Base-by-base conservation (phyloP, 2,888 invertebrate species). In the Icerya purchasi region DNA sequence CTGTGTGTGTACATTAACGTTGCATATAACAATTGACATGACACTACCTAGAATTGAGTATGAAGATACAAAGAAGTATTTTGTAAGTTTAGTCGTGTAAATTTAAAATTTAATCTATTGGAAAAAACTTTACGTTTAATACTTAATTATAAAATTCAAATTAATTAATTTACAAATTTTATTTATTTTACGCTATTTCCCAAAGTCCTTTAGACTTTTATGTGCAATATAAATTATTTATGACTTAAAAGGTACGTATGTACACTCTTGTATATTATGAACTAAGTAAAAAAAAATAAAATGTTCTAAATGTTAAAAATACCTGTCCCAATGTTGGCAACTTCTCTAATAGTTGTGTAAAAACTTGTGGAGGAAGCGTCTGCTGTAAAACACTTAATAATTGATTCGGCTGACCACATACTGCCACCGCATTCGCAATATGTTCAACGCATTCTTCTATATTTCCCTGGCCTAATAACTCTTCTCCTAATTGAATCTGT, bases 391-490 rank as follows among this genome's bases (percentile, higher is more conserved):
- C 84, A 70, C 85, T 81, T 56, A 94, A 77, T 58, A 94, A 75
- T 70, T 92, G 89, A 68, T 86, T 83, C 1, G 92, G 89, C 71
- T 97, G 93, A 14, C 93, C 94, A 70, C 97, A 97, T 23, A 97
- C 88, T 2, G 92, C 87, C n/a, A 98, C 88, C 8, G 97, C 97
- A 73, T 92, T 93, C 53, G 90, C 88, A 65, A 98, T 80, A 75
- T 97, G 97, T 71, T 94, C 92, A 57, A 96, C 88, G 50, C 93
- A 97, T 54, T 81, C 84, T 65, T 93, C 88, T 62, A 89, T 72
- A 68, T 91, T 86, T 18, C 91, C 91, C n/a, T 80, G 80, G 18
- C 84, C 83, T 66, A 96, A 75, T 63, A 92, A 72, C 69, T 90
- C 89, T 72, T 98, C 97, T 53, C 97, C 97, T 57, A 90, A 74